phyloP scores from a whole-genome alignment of 2,797 vertebrate species.

The Paratrypauchen microcephalus region DNA sequence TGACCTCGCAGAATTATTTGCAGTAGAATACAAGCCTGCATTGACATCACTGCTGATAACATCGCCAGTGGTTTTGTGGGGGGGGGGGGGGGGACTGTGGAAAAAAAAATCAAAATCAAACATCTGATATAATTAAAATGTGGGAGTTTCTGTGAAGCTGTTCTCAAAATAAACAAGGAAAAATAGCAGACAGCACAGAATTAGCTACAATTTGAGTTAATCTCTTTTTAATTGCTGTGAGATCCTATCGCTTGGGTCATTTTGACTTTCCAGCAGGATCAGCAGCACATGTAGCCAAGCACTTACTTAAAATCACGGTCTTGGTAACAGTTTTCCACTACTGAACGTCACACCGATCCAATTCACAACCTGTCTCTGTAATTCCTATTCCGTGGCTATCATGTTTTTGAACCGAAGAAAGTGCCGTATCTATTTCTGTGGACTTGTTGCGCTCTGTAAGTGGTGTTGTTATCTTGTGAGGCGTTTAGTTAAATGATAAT shows the following conservation, averaged over 20 bases:
- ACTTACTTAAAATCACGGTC: conserved; percentile 6
- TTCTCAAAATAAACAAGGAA: conserved; percentile 79
- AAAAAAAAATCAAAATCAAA: conserved; percentile 55
- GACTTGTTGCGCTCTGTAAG: conserved; percentile 28
- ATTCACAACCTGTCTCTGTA: conserved; percentile 16
- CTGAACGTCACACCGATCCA: conserved; percentile 19
- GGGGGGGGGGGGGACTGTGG: conserved; percentile 81
- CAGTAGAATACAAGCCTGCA: conserved; percentile 72
- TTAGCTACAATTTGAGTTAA: conserved; percentile 76
- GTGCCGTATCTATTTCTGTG: conserved; percentile 23
- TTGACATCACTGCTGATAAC: conserved; percentile 89
- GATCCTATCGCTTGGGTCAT: conserved; percentile 75
- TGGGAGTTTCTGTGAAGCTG: conserved; percentile 80
- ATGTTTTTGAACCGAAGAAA: conserved; percentile 29
- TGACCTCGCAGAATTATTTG: conserved; percentile 76
- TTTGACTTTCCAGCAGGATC: conserved; percentile 59
- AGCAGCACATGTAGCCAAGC: conserved; percentile 46
- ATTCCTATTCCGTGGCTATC: conserved; percentile 36
- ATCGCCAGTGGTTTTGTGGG: conserved; percentile 81
- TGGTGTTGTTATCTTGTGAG: conserved; percentile 38
- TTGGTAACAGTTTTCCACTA: background rate
- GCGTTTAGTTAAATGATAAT: conserved; percentile 42
- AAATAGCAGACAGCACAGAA: conserved; percentile 77
- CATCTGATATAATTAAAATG: conserved; percentile 67
- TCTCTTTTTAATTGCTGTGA: conserved; percentile 74